A percentile compares a stretch with the other conserved stretches of the same genome.
These are phyloP conservation scores for Lepidothrix coronata DNA, from an alignment of 2,113 vertebrate species.

Conservation along the genomic window DNA sequence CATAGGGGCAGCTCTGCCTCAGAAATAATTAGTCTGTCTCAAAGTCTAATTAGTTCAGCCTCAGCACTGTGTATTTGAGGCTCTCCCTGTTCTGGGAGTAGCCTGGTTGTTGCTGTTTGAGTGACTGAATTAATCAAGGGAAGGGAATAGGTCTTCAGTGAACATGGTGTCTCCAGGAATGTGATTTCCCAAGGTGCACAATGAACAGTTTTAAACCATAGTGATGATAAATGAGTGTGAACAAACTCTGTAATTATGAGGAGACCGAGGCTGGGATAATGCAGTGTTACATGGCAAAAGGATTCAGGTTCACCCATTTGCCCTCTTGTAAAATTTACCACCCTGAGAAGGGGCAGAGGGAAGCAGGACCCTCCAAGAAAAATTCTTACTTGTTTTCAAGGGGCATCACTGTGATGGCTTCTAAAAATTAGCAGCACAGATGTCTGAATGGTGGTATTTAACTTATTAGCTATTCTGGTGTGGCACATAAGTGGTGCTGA, in stretches of 20 bases:
- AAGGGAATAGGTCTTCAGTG: neutral
- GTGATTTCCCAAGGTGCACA: neutral
- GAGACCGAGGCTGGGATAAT: neutral
- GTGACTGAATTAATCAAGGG: neutral
- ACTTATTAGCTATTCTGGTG: slow-evolving; percentile 41
- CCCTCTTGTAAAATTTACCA: neutral
- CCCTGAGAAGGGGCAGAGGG: neutral
- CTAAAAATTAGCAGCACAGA: slow-evolving; percentile 15
- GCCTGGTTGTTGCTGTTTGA: neutral
- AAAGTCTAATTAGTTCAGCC: slow-evolving; percentile 22
- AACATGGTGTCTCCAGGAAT: neutral
- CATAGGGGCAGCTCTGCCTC: neutral
- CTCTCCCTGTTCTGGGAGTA: neutral
- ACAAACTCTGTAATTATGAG: neutral
- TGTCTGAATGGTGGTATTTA: slow-evolving; percentile 13
- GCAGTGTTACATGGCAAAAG: neutral
- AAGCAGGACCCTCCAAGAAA: neutral
- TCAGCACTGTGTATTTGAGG: neutral
- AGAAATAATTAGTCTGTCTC: slow-evolving; percentile 28
- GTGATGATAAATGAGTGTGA: neutral
- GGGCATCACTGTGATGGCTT: neutral
- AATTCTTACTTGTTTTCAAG: neutral
- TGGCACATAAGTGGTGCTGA: neutral
- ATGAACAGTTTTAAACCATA: neutral
- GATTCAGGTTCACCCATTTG: neutral